A percentile compares a stretch with the other conserved stretches of the same genome.
phyloP scores from a whole-genome alignment of 2,888 invertebrate genomes.

The Corbicula japonica region DNA sequence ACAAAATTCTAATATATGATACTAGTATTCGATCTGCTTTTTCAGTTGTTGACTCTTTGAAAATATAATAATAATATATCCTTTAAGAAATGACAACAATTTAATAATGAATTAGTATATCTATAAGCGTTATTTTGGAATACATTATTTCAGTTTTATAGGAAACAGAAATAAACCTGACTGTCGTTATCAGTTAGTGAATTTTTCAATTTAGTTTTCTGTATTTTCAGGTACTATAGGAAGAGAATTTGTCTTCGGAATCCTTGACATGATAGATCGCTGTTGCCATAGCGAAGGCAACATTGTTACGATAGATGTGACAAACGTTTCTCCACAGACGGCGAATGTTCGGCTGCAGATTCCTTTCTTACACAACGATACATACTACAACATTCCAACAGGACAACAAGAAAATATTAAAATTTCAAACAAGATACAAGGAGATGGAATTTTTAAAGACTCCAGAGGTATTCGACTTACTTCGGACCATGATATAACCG shows the following conservation, averaged over 20 bases:
- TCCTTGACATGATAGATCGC: background rate
- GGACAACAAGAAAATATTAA: background rate
- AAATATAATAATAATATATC: too few relatives aligned
- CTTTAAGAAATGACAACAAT: too few relatives aligned
- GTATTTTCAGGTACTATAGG: conserved; percentile 14
- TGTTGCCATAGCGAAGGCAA: background rate
- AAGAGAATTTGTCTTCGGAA: conserved; percentile 16
- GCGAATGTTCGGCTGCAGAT: background rate
- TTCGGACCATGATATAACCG: conserved; percentile 7
- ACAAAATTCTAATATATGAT: too few relatives aligned
- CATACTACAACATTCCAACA: background rate
- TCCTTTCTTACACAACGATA: conserved; percentile 1
- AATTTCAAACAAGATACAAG: conserved; percentile 1
- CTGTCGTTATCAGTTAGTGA: too few relatives aligned
- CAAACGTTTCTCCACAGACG: conserved; percentile 19
- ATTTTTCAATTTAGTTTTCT: too few relatives aligned
- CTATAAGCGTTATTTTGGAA: too few relatives aligned
- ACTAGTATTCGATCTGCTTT: too few relatives aligned
- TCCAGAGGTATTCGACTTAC: conserved; percentile 11
- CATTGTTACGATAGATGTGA: conserved; percentile 7
- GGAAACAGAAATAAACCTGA: too few relatives aligned
- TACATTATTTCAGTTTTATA: too few relatives aligned
- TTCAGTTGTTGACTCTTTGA: too few relatives aligned
- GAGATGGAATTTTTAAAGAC: background rate
- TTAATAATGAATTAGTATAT: too few relatives aligned